Conservation (phyloP, 1,140 invertebrate species). For the Lasioglossum albipes region DNA sequence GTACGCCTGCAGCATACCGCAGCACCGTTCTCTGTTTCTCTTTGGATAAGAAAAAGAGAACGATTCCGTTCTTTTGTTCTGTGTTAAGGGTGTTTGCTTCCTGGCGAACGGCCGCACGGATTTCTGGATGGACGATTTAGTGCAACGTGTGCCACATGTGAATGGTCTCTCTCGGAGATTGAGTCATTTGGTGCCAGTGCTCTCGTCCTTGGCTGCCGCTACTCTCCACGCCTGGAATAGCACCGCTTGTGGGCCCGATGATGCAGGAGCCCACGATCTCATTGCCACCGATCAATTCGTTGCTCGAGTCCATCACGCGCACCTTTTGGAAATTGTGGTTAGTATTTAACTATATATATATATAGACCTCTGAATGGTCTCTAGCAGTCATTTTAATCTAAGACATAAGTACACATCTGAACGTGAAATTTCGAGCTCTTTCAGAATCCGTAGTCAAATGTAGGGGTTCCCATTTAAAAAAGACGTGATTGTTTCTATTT, state of each 20-base stretch:
- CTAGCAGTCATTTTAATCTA: too few species aligned
- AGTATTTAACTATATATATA: too few species aligned
- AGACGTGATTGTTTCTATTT: too few species aligned
- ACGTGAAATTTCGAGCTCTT: too few species aligned
- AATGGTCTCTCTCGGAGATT: constrained; percentile 89
- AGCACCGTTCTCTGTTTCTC: not conserved
- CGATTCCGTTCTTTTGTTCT: too few species aligned
- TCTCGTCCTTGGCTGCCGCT: constrained; percentile 77
- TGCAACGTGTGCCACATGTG: constrained; percentile 91
- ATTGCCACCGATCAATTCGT: constrained; percentile 81
- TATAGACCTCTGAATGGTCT: too few species aligned
- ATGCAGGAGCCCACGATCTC: constrained; percentile 86
- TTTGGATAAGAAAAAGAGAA: too few species aligned
- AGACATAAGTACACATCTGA: too few species aligned
- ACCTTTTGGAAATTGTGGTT: constrained; percentile 72
- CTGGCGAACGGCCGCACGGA: not conserved
- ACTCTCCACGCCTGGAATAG: constrained; percentile 75
- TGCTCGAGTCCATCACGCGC: constrained; percentile 82
- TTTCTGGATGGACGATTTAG: constrained; percentile 14
- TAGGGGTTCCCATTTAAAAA: too few species aligned
- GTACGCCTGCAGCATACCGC: not conserved
- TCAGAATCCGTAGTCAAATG: too few species aligned
- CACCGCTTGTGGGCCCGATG: constrained; percentile 84
- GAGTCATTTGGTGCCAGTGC: constrained; percentile 91
- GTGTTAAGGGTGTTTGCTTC: not conserved